Percentiles rank a stretch among this genome's conserved stretches.
These are phyloP conservation scores for Gouania willdenowi DNA, from an alignment of 2,797 vertebrate genomes.

Conservation along the genomic window DNA sequence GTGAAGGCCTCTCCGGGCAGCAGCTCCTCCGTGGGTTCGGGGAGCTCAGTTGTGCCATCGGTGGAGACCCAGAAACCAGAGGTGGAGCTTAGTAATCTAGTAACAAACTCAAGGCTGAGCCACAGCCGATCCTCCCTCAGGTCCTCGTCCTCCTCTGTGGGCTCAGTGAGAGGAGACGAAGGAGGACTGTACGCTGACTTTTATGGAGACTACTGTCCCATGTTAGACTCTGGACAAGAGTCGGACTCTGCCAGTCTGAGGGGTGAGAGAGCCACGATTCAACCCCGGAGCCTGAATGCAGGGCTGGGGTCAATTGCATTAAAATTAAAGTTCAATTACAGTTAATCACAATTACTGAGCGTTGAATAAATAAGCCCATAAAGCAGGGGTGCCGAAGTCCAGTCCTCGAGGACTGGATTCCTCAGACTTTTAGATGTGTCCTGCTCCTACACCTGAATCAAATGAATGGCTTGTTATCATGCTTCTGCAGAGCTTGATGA, in stretches of 20 bases:
- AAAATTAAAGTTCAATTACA: too few species aligned
- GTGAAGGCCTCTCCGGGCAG: constrained; percentile 85
- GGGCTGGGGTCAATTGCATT: too few species aligned
- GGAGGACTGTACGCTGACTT: constrained; percentile 82
- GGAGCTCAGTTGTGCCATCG: background rate
- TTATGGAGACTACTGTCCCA: constrained; percentile 85
- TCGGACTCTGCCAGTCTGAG: constrained; percentile 83
- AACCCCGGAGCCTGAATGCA: too few species aligned
- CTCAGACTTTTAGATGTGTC: too few species aligned
- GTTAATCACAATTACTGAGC: too few species aligned
- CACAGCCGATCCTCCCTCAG: constrained; percentile 83
- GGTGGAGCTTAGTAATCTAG: constrained; percentile 82
- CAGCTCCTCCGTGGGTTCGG: constrained; percentile 32
- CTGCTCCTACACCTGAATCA: too few species aligned
- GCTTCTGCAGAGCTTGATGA: too few species aligned
- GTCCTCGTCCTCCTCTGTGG: constrained; percentile 81
- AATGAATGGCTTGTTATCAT: too few species aligned
- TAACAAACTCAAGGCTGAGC: constrained; percentile 76
- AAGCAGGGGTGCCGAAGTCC: too few species aligned
- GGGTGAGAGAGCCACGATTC: constrained; percentile 76
- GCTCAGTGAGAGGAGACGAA: constrained; percentile 86
- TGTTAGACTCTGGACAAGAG: constrained; percentile 83
- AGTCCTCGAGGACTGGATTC: too few species aligned
- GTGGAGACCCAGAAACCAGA: constrained; percentile 61
- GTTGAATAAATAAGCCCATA: too few species aligned